Base-by-base conservation (phyloP, 2,113 vertebrate genomes). In the Sylvilagus bachmani region DNA sequence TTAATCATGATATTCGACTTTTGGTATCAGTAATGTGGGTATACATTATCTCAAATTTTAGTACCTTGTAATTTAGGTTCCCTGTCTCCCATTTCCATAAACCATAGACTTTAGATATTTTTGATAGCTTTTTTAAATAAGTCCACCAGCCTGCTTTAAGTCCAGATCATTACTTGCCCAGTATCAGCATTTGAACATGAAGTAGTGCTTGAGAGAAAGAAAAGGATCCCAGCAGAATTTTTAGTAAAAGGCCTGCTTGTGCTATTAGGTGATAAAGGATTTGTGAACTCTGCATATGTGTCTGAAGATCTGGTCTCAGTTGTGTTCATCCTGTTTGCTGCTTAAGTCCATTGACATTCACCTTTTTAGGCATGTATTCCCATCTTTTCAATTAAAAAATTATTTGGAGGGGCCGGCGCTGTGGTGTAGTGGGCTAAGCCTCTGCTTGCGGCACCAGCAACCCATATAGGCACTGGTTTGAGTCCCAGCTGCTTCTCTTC, bases 371-470 rank as follows among this genome's bases (percentile, higher is more conserved):
- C 8, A 11, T 88, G 13, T 89, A 81, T 88, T 90, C 31, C 67
- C 79, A 29, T 17, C 53, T 92, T 92, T 87, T 77, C 31, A 93
- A n/a, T 82, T 69, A 16, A 67, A 77, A 94, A 75, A 70, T 55
- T 36, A 33, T 71, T 71, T 94, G n/a, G 44, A 44, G 44, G 44
- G 44, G 44, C 44, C 44, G 44, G 44, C 44, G 7, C 44, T 44
- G 44, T 44, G 44, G 44, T 44, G 44, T 44, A 44, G 44, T 44
- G 44, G 44, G 44, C 44, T 44, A 44, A 44, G 44, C 44, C 44
- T 44, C 44, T 44, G 44, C 44, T 44, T 44, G 44, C 7, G 6
- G 44, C 44, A 44, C 44, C 44, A 44, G 44, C 44, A 44, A 44
- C 44, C 44, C 44, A 44, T 44, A 7, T 44, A 6, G 44, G 6